Percentiles rank a stretch among this genome's conserved stretches.
Evolutionary conservation across 2,113 vertebrate species (phyloP).

Genomic region (Ginglymostoma cirratum): DNA sequence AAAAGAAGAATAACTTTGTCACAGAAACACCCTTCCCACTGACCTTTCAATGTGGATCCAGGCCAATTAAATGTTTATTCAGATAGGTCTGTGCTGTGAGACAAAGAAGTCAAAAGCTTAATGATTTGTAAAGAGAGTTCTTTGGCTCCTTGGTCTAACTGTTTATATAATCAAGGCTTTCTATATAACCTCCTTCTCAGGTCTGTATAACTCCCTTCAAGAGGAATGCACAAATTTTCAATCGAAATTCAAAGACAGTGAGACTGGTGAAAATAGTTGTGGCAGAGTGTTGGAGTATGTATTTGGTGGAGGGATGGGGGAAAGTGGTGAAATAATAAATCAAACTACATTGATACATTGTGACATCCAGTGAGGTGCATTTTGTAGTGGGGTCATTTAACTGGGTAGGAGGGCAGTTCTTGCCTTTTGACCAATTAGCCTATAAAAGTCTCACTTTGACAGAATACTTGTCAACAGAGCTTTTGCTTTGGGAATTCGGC

Average conservation of each 20-base stretch:
- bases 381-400: background rate
- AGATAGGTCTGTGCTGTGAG: background rate
- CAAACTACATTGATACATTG: background rate
- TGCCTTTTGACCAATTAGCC: too few species aligned
- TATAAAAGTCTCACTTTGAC: too few species aligned
- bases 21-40: slow-evolving; percentile 30
- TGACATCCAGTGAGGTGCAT: background rate
- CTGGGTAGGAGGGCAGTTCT: background rate
- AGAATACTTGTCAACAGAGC: too few species aligned
- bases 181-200: background rate
- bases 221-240: background rate
- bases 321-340: background rate
- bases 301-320: too few species aligned
- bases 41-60: slow-evolving; percentile 27
- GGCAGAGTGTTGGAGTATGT: background rate
- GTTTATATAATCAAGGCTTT: slow-evolving; percentile 33
- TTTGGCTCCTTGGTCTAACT: background rate
- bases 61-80: slow-evolving; percentile 35
- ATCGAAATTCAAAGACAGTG: background rate
- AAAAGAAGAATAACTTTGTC: slow-evolving; percentile 30
- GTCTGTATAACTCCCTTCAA: slow-evolving; percentile 14
- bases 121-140: slow-evolving; percentile 9
- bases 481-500: too few species aligned
- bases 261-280: background rate
- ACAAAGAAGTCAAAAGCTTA: slow-evolving; percentile 28